A percentile compares a stretch with the other conserved stretches of the same genome.
These are phyloP conservation scores for Drosophila ohnishii DNA, from an alignment of 1,140 invertebrate species.

Conservation along the genomic window DNA sequence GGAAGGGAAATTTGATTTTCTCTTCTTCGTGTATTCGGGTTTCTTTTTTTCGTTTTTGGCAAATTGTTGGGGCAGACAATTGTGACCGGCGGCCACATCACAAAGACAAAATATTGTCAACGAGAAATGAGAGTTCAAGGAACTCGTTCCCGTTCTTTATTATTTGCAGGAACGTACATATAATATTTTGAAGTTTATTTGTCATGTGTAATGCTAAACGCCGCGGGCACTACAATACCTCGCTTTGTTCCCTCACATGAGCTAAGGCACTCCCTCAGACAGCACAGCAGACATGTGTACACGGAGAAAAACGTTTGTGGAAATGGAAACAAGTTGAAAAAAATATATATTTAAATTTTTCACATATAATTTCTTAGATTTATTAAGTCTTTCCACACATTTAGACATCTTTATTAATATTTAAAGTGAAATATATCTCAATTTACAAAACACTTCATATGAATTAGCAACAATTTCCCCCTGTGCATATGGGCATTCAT, in stretches of 20 bases:
- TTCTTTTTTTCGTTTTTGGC: conserved; percentile 3
- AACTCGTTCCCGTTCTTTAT: conserved; percentile 38
- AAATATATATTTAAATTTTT: too few relatives aligned
- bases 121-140: conserved; percentile 55
- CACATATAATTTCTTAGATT: background rate
- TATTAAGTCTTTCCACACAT: too few relatives aligned
- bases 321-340: background rate
- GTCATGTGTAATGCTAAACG: conserved; percentile 51
- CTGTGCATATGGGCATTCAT: background rate
- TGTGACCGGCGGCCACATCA: conserved; percentile 37
- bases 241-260: conserved; percentile 17
- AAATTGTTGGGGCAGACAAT: conserved; percentile 41
- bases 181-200: conserved; percentile 63
- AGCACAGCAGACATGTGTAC: background rate
- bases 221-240: conserved; percentile 35
- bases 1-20: conserved; percentile 52
- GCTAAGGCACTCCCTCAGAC: conserved; percentile 18
- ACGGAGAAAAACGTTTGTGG: background rate
- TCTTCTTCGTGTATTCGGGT: conserved; percentile 16
- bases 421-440: background rate
- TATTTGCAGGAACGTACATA: conserved; percentile 8
- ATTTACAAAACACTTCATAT: too few relatives aligned
- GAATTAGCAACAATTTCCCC: background rate
- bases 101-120: conserved; percentile 33
- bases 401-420: too few relatives aligned